Percentiles rank a stretch among this genome's conserved stretches.
These are phyloP conservation scores for Nothoprocta perdicaria DNA, from an alignment of 2,113 vertebrate genomes.

Conservation along the genomic window DNA sequence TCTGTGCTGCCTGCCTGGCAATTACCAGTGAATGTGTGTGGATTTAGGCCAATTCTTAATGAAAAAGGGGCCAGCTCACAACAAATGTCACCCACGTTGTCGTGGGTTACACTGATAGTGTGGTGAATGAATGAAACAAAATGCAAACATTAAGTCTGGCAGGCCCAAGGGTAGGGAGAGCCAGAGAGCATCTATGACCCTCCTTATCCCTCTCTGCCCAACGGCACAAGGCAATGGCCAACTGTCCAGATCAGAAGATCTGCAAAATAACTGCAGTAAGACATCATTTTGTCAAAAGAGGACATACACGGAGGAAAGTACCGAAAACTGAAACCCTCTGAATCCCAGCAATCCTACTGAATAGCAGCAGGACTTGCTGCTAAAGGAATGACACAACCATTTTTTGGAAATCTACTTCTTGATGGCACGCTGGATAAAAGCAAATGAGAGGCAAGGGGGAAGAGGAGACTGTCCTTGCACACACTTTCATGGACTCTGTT, in stretches of 20 bases:
- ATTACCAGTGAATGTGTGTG: constrained; percentile 59
- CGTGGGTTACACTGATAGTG: background rate
- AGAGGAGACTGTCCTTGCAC: background rate
- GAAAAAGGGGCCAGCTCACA: constrained; percentile 55
- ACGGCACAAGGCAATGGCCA: background rate
- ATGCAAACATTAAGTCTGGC: background rate
- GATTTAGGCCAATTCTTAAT: constrained; percentile 67
- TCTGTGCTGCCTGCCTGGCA: constrained; percentile 51
- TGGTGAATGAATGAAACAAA: constrained; percentile 35
- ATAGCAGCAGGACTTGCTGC: background rate
- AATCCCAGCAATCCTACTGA: background rate
- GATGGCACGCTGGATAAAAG: background rate
- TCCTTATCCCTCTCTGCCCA: background rate
- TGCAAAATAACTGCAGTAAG: background rate
- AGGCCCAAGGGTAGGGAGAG: background rate
- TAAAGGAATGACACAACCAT: background rate
- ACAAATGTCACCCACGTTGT: constrained; percentile 42
- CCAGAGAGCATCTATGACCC: background rate
- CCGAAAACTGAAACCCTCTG: background rate
- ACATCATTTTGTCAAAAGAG: background rate
- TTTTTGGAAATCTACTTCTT: background rate
- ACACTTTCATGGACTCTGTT: background rate
- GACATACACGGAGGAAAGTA: background rate
- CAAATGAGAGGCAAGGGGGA: background rate
- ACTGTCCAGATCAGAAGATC: background rate